phyloP scores from a whole-genome alignment of 1,140 invertebrate genomes.

The Physella acuta region DNA sequence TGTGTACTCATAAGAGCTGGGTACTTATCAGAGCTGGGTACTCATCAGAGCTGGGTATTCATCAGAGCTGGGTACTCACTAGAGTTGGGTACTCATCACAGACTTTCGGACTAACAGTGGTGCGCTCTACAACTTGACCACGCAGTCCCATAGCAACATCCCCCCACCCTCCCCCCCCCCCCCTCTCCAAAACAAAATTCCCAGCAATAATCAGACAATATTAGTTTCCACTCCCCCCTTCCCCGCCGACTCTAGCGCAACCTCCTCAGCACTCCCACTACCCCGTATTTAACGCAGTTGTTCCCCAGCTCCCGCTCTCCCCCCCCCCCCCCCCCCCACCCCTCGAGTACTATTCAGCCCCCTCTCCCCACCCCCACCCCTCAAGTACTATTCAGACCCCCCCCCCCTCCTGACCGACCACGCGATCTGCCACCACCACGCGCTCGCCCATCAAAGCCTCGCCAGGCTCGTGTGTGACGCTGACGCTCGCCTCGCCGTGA shows the following conservation, averaged over 20 bases:
- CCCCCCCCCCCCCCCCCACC: background rate
- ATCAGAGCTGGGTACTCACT: too few relatives aligned
- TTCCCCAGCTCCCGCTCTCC: background rate
- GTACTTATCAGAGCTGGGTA: too few relatives aligned
- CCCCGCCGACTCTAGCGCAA: background rate
- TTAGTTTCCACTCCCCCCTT: background rate
- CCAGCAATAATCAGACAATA: too few relatives aligned
- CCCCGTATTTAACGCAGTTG: background rate
- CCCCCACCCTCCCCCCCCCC: background rate
- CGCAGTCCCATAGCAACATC: background rate
- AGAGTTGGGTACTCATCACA: too few relatives aligned
- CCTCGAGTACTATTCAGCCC: background rate
- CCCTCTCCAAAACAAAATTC: too few relatives aligned
- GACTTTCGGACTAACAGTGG: too few relatives aligned
- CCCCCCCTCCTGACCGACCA: background rate
- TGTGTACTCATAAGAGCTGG: too few relatives aligned
- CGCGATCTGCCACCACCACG: background rate
- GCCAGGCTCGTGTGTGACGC: background rate
- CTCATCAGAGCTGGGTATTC: too few relatives aligned
- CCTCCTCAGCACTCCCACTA: background rate
- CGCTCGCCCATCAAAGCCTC: background rate
- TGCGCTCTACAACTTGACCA: too few relatives aligned
- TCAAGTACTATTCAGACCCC: too few relatives aligned
- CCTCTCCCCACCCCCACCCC: background rate
- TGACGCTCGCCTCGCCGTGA: too few relatives aligned